Percentiles rank a stretch among this genome's conserved stretches.
Evolutionary conservation across 2,888 invertebrate genomes (phyloP).

Genomic region (Leptopterna dolabrata): DNA sequence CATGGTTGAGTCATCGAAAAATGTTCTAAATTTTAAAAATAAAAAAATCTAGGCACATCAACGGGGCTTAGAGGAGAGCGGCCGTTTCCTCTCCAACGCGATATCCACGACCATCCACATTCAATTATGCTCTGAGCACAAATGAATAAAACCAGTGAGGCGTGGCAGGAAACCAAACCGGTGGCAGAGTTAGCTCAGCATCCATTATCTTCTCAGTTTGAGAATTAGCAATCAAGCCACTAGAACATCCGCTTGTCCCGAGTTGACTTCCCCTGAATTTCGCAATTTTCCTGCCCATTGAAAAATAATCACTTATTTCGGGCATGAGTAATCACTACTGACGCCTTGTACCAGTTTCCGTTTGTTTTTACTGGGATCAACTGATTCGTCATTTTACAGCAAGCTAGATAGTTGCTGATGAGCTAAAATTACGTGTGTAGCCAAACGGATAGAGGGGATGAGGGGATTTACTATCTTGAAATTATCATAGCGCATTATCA

Average conservation of each 20-base stretch:
- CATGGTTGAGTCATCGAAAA: too few relatives aligned
- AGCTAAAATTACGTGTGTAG: too few relatives aligned
- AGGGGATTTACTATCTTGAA: too few relatives aligned
- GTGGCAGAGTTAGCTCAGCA: not conserved
- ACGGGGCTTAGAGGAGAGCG: not conserved
- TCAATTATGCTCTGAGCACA: not conserved
- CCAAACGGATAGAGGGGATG: too few relatives aligned
- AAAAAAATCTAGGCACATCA: too few relatives aligned
- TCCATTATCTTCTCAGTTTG: not conserved
- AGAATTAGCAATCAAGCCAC: not conserved
- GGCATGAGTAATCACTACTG: not conserved
- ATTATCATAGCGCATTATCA: too few relatives aligned
- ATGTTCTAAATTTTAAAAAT: too few relatives aligned
- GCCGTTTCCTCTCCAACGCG: not conserved
- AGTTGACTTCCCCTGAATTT: not conserved
- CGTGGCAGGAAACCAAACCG: slow-evolving; percentile 3
- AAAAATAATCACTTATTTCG: not conserved
- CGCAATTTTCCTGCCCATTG: not conserved
- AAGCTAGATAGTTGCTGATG: too few relatives aligned
- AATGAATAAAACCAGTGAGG: not conserved
- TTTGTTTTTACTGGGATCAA: not conserved
- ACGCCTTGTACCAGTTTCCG: not conserved
- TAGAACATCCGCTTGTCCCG: not conserved
- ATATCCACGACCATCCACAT: not conserved
- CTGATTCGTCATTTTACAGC: not conserved